Evolutionary conservation across 2,113 vertebrate species (phyloP).

Genomic region (Aleadryas rufinucha): DNA sequence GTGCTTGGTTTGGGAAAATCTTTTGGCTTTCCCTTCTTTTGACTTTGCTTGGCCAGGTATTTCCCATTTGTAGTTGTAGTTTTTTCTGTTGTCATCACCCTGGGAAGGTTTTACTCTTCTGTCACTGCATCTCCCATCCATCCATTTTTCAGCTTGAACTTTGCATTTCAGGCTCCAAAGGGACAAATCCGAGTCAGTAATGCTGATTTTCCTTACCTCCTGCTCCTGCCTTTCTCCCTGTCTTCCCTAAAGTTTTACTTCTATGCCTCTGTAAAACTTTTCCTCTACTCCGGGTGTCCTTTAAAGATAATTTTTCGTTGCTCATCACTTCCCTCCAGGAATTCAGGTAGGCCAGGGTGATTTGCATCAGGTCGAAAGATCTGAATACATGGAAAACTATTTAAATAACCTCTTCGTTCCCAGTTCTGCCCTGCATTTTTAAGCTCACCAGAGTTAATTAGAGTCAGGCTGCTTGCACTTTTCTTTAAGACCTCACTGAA

Average conservation of each 20-base stretch:
- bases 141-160: not conserved
- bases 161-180: not conserved
- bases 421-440: not conserved
- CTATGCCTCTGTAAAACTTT: accelerated
- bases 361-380: not conserved
- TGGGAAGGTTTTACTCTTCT: not conserved
- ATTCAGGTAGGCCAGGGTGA: not conserved
- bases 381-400: not conserved
- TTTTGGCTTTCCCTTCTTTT: not conserved
- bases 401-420: not conserved
- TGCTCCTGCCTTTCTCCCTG: not conserved
- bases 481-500: not conserved
- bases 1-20: not conserved
- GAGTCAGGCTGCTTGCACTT: not conserved
- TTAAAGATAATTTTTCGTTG: not conserved
- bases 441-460: not conserved
- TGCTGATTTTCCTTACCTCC: not conserved
- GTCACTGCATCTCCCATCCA: not conserved
- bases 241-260: not conserved
- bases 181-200: not conserved
- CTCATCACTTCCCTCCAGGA: not conserved
- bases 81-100: not conserved
- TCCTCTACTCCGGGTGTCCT: not conserved
- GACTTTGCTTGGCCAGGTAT: not conserved
- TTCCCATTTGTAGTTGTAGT: not conserved